Percentiles rank a stretch among this genome's conserved stretches.
phyloP scores from a whole-genome alignment of 2,888 invertebrate genomes.

The Eupithecia centaureata region DNA sequence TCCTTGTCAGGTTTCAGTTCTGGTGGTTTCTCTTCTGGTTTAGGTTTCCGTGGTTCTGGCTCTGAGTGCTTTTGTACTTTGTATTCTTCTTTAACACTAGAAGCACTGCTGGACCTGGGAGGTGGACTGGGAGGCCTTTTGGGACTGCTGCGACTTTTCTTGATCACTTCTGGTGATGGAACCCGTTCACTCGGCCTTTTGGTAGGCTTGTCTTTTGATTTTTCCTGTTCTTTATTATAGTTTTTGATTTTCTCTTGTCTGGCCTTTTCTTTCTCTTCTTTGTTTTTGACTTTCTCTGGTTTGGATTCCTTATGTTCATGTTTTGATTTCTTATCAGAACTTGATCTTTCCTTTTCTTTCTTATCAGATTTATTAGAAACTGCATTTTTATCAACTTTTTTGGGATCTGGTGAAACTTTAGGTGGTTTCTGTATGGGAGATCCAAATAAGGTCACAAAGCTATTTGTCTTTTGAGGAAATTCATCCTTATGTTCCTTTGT shows the following conservation, averaged over 20 bases:
- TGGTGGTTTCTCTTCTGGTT: constrained; percentile 78
- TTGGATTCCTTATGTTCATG: constrained; percentile 78
- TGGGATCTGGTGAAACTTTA: constrained; percentile 87
- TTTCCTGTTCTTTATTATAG: constrained; percentile 84
- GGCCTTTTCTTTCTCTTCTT: constrained; percentile 78
- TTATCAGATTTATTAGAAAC: constrained; percentile 77
- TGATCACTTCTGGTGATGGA: constrained; percentile 69
- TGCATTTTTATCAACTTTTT: constrained; percentile 75
- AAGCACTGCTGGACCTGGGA: constrained; percentile 71
- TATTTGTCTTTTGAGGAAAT: constrained; percentile 82
- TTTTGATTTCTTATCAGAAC: constrained; percentile 77
- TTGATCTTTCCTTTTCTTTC: constrained; percentile 82
- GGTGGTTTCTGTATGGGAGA: constrained; percentile 91
- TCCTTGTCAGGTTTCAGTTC: constrained; percentile 84
- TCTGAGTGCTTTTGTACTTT: constrained; percentile 68
- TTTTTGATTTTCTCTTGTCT: constrained; percentile 78
- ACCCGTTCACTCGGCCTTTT: constrained; percentile 76
- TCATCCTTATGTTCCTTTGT: constrained; percentile 83
- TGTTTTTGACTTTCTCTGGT: constrained; percentile 74
- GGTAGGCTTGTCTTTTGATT: constrained; percentile 81
- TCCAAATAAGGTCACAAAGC: constrained; percentile 93
- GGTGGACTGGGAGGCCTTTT: constrained; percentile 68
- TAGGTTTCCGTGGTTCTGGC: constrained; percentile 67
- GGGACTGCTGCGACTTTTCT: constrained; percentile 72
- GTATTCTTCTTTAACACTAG: constrained; percentile 76